Conservation (phyloP, 2,113 vertebrate genomes). For the Sebastes fasciatus region DNA sequence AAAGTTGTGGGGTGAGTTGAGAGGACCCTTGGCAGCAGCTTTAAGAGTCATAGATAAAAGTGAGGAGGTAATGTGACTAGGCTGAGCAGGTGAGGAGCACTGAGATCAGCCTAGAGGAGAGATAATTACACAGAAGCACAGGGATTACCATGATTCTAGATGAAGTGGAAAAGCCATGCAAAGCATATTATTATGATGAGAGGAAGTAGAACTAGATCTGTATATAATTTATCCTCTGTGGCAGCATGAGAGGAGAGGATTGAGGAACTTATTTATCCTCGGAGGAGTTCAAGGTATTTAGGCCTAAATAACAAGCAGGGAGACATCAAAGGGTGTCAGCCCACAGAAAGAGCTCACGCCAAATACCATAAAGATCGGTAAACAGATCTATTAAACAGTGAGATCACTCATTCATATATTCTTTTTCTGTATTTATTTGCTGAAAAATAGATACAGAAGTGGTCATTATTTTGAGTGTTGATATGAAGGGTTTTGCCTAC, state of each 20-base stretch:
- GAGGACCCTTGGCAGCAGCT: conserved; percentile 76
- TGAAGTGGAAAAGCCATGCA: conserved; percentile 80
- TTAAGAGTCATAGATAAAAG: conserved; percentile 80
- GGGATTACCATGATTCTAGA: conserved; percentile 81
- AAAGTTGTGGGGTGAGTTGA: conserved; percentile 68
- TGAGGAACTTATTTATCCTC: conserved; percentile 69
- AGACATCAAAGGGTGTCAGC: conserved; percentile 63
- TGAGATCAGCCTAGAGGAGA: conserved; percentile 77
- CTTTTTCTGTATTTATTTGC: not conserved
- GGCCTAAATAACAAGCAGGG: conserved; percentile 60
- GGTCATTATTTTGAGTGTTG: not conserved
- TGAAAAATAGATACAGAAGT: not conserved
- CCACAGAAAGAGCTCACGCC: conserved; percentile 42
- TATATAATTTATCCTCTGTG: conserved; percentile 72
- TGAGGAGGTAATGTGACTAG: conserved; percentile 74
- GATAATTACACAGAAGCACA: conserved; percentile 81
- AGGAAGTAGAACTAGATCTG: conserved; percentile 68
- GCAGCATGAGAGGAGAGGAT: conserved; percentile 58
- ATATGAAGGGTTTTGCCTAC: not conserved
- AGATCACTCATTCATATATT: conserved; percentile 7
- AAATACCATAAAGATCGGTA: conserved; percentile 18
- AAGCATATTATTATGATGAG: conserved; percentile 79
- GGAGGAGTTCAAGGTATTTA: conserved; percentile 68
- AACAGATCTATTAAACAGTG: conserved; percentile 40
- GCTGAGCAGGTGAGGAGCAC: conserved; percentile 77